Conservation (phyloP, 2,113 vertebrate genomes). For the Stomatorhinus ivindoensis region DNA sequence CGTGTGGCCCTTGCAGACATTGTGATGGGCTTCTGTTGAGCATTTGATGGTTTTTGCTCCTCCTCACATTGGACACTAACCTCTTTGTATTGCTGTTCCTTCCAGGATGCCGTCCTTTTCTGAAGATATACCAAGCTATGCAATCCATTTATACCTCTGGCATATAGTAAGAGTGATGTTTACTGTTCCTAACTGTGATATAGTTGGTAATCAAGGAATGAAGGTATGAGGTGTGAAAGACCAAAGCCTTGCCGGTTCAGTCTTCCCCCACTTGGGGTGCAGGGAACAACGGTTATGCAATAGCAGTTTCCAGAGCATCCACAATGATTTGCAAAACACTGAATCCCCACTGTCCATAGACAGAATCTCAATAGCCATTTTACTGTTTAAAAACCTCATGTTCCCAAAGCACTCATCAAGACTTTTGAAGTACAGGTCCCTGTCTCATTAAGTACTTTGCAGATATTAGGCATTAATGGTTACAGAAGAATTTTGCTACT, state of each 20-base stretch:
- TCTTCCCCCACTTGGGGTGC: neutral
- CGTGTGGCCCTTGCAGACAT: neutral
- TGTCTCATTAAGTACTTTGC: neutral
- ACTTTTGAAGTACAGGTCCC: neutral
- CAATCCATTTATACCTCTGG: constrained; percentile 97
- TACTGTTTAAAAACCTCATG: neutral
- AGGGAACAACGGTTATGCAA: neutral
- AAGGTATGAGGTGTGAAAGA: neutral
- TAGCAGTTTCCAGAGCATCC: constrained; percentile 5
- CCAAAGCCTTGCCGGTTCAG: neutral
- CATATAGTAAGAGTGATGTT: constrained; percentile 77
- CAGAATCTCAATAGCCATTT: constrained; percentile 4
- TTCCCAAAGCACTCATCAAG: neutral
- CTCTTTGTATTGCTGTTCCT: constrained; percentile 12
- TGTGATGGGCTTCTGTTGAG: neutral
- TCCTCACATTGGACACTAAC: neutral
- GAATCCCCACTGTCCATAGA: constrained; percentile 2
- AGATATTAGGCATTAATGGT: neutral
- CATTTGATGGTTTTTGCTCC: neutral
- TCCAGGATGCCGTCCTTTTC: constrained; percentile 91
- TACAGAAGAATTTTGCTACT: neutral
- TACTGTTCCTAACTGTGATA: neutral
- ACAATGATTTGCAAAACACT: constrained; percentile 21
- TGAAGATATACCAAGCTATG: constrained; percentile 99
- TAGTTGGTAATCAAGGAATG: neutral